These are phyloP conservation scores for Thinocorus orbignyianus DNA, from an alignment of 2,113 vertebrate species.

Conservation along the genomic window DNA sequence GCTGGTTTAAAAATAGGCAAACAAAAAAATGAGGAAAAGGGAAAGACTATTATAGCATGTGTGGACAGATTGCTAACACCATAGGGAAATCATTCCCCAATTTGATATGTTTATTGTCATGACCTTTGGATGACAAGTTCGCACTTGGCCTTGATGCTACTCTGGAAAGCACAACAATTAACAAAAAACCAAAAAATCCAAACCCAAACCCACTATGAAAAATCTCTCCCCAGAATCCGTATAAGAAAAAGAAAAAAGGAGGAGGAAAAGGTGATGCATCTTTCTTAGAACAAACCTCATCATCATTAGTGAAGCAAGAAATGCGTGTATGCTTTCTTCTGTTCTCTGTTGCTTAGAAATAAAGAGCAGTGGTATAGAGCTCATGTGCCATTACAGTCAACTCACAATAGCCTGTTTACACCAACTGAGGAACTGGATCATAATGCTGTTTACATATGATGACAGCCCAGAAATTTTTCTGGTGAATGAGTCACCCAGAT, in stretches of 20 bases:
- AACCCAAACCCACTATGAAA: background rate
- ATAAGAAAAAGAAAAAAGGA: background rate
- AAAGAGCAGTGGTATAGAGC: background rate
- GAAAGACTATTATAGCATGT: background rate
- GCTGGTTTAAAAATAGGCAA: background rate
- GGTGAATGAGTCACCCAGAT: conserved; percentile 24
- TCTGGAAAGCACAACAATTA: background rate
- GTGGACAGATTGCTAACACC: conserved; percentile 14
- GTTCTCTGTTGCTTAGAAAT: conserved; percentile 3
- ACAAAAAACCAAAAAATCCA: background rate
- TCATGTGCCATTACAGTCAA: background rate
- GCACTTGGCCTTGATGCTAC: background rate
- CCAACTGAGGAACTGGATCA: background rate
- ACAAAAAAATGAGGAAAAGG: background rate
- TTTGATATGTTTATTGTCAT: background rate
- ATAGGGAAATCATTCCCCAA: background rate
- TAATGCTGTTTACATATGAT: conserved; percentile 6
- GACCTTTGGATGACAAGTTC: background rate
- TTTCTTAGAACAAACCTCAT: conserved; percentile 2
- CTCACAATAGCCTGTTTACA: background rate
- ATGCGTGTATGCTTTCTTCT: background rate
- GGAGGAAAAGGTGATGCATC: background rate
- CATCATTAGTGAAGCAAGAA: background rate
- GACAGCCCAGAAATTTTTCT: conserved; percentile 28
- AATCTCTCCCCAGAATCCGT: background rate